Conservation (phyloP, 2,888 invertebrate genomes). For the Venusia cambrica region DNA sequence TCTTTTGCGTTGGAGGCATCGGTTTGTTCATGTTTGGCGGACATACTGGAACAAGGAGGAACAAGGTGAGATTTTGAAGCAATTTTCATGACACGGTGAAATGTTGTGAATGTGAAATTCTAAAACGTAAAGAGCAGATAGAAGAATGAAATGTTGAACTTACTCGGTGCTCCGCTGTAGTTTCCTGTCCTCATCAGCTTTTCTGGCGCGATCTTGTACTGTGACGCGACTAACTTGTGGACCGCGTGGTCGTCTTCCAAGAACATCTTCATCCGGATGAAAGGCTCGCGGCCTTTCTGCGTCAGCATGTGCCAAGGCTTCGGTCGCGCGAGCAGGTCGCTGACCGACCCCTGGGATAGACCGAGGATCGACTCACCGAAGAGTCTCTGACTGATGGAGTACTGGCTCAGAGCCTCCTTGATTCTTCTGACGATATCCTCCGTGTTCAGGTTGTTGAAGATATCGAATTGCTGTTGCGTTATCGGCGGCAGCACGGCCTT, state of each 20-base stretch:
- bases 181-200: constrained; percentile 98
- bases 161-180: constrained; percentile 91
- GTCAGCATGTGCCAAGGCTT: constrained; percentile 99
- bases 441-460: constrained; percentile 98
- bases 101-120: too few relatives aligned
- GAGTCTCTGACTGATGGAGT: constrained; percentile 97
- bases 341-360: constrained; percentile 97
- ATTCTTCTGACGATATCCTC: constrained; percentile 99
- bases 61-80: constrained; percentile 4
- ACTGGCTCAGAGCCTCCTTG: constrained; percentile 96
- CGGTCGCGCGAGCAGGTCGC: constrained; percentile 97
- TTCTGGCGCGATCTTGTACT: constrained; percentile 98
- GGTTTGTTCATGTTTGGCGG: constrained; percentile 86
- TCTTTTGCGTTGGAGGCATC: constrained; percentile 89
- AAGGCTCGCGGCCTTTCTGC: constrained; percentile 97
- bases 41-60: constrained; percentile 75
- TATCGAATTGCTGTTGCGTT: constrained; percentile 99
- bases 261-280: constrained; percentile 99
- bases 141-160: constrained; percentile 65
- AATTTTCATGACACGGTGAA: too few relatives aligned
- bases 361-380: constrained; percentile 99
- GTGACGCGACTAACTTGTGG: constrained; percentile 96
- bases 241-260: constrained; percentile 97
- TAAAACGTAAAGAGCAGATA: too few relatives aligned
- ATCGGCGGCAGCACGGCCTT: constrained; percentile 98